Conservation (phyloP, 1,140 invertebrate species). For the Lucilia cuprina region DNA sequence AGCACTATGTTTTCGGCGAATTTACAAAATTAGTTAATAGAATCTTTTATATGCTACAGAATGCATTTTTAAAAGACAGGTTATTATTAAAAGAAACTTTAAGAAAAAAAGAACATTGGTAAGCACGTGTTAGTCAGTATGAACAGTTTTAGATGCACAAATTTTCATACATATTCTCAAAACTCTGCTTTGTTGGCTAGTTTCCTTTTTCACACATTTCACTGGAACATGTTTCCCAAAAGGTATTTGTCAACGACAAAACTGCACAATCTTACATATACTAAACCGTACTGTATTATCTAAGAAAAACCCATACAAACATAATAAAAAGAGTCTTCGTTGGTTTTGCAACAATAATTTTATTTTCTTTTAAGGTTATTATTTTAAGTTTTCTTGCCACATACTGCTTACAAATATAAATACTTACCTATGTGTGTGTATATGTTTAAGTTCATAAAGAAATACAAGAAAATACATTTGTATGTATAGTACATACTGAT, state of each 20-base stretch:
- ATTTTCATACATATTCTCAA: background rate
- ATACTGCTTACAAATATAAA: too few species aligned
- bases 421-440: background rate
- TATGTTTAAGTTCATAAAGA: too few species aligned
- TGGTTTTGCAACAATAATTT: background rate
- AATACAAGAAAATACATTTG: too few species aligned
- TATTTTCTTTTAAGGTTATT: background rate
- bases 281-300: background rate
- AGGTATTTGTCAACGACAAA: slow-evolving; percentile 26
- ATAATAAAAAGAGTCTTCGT: background rate
- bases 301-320: slow-evolving; percentile 6
- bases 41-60: too few species aligned
- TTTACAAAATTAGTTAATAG: too few species aligned
- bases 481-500: background rate
- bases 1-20: too few species aligned
- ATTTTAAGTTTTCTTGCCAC: background rate
- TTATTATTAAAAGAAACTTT: background rate
- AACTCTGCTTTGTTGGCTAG: too few species aligned
- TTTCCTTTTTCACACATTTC: background rate
- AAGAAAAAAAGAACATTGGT: background rate
- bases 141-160: background rate
- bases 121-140: background rate
- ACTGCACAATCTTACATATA: background rate
- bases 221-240: slow-evolving; percentile 19
- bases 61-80: too few species aligned